Percentiles rank a stretch among this genome's conserved stretches.
phyloP scores from a whole-genome alignment of 2,113 vertebrate genomes.

The Uria aalge region DNA sequence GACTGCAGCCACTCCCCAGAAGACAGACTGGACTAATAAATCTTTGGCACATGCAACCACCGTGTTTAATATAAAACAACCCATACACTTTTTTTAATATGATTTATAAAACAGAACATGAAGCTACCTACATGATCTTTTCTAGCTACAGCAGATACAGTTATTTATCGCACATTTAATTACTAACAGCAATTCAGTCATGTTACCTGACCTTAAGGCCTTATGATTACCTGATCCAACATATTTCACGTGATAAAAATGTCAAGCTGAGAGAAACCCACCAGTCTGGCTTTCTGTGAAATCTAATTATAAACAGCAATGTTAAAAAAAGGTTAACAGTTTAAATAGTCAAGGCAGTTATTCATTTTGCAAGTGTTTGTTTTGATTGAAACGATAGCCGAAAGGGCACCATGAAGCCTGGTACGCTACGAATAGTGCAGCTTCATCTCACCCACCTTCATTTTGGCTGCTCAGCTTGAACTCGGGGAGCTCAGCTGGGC shows the following conservation, averaged over 20 bases:
- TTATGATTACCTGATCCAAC: conserved; percentile 47
- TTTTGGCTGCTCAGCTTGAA: background rate
- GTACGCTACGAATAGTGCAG: background rate
- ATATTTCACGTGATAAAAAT: conserved; percentile 50
- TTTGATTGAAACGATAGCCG: background rate
- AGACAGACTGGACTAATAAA: conserved; percentile 67
- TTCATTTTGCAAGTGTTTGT: background rate
- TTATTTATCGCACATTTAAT: conserved; percentile 50
- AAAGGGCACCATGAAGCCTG: background rate
- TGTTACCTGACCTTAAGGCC: conserved; percentile 43
- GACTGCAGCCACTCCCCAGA: conserved; percentile 54
- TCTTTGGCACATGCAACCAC: conserved; percentile 59
- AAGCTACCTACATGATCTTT: conserved; percentile 47
- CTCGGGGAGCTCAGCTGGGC: background rate
- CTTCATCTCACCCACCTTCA: background rate
- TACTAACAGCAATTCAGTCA: conserved; percentile 37
- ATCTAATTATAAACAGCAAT: conserved; percentile 36
- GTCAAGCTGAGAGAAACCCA: background rate
- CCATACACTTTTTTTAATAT: conserved; percentile 39
- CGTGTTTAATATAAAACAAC: conserved; percentile 54
- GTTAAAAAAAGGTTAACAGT: background rate
- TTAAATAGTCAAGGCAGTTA: background rate
- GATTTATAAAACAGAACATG: conserved; percentile 60
- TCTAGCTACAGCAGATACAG: background rate
- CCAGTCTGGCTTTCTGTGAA: conserved; percentile 31